Base-by-base conservation (phyloP, 2,797 vertebrate species). In the Sebastes miniatus region DNA sequence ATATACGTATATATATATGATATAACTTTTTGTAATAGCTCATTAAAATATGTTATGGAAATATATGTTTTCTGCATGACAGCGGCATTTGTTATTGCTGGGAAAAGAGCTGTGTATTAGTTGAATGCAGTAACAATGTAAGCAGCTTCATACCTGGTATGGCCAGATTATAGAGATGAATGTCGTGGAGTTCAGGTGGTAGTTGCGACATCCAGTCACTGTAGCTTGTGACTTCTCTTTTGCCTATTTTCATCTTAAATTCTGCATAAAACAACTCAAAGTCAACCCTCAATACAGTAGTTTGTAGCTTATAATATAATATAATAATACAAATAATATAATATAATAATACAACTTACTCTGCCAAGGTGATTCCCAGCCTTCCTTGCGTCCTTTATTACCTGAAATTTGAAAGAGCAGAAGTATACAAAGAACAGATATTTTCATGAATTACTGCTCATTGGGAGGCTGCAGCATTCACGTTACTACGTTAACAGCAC, bases 151-250 rank as follows among this genome's bases (percentile, higher is more conserved):
- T 85, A 92, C 93, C 93, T 84, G 93, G 92, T 79, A 93, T 88
- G 61, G 79, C 71, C 56, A 94, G 83, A n/a, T 84, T 31, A 62
- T 66, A 90, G 22, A 94, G 85, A 58, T 83, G 52, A 47, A 66
- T 36, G 31, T 12, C 50, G 22, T 88, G 83, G 27, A 89, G 85
- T 8, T 73, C 39, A 36, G 36, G 9, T 10, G 91, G 89, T 1
- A 93, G 81, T 29, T 83, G 72, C 0, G 88, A 91, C 93, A 94
- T 94, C 93, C 93, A 93, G 76, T 94, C 79, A 31, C 24, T 1
- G 80, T 83, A 63, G 32, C 50, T 69, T 1, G 11, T 27, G 20
- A 47, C 14, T 16, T 67, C 50, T 22, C 3, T 14, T 43, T 56
- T 36, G 34, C 12, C 24, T 57, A 64, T 57, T 16, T 22, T 14